Evolutionary conservation across 2,888 invertebrate genomes (phyloP).

Genomic region (Laspeyria flexula): DNA sequence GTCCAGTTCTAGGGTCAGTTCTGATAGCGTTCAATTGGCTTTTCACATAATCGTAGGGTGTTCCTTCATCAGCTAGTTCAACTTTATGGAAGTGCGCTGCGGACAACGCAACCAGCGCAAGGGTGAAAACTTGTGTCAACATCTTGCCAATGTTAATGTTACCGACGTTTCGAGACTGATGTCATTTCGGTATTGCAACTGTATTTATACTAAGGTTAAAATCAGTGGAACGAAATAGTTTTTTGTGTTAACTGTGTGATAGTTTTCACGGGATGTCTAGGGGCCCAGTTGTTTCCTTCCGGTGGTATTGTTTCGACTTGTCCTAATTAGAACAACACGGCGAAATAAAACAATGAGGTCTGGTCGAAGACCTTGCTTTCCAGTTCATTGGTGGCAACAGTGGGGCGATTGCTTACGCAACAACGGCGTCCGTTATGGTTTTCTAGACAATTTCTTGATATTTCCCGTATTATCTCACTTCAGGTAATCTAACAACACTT

Average conservation of each 20-base stretch:
- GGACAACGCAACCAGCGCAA: constrained; percentile 58
- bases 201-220: constrained; percentile 81
- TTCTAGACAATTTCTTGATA: constrained; percentile 59
- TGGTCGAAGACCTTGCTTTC: constrained; percentile 83
- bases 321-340: constrained; percentile 78
- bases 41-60: constrained; percentile 79
- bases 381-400: constrained; percentile 79
- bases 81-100: constrained; percentile 61
- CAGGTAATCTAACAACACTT: constrained; percentile 14
- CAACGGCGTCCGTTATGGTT: constrained; percentile 62
- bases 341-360: constrained; percentile 77
- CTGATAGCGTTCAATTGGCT: constrained; percentile 70
- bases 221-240: constrained; percentile 75
- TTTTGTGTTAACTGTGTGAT: constrained; percentile 69
- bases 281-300: constrained; percentile 79
- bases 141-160: constrained; percentile 61
- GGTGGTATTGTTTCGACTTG: constrained; percentile 83
- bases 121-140: constrained; percentile 64
- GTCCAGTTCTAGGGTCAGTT: constrained; percentile 64
- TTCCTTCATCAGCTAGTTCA: constrained; percentile 73
- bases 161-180: constrained; percentile 76
- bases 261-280: constrained; percentile 71
- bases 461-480: constrained; percentile 42
- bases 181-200: constrained; percentile 73
- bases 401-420: constrained; percentile 79